Evolutionary conservation across 2,797 vertebrate species (phyloP).

Genomic region (Loris lydekkerianus): DNA sequence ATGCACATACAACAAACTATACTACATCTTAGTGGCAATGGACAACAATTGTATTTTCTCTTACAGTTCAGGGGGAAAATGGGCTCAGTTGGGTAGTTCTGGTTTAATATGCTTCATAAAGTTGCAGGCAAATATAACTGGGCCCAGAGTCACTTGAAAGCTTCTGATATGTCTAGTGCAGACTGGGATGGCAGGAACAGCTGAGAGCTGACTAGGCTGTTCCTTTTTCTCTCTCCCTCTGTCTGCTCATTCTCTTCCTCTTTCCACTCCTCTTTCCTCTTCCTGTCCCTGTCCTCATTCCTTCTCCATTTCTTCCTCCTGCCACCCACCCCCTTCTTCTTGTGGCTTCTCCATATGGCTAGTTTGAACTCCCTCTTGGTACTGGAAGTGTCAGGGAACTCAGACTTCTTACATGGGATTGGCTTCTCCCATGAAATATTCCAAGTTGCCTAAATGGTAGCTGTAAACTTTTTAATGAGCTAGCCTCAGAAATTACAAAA

Average conservation of each 20-base stretch:
- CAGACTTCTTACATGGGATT: neutral
- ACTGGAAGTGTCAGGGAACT: neutral
- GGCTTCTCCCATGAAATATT: neutral
- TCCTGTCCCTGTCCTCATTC: no score
- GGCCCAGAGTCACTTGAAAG: neutral
- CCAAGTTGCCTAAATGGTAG: neutral
- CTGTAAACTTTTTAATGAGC: conserved; percentile 5
- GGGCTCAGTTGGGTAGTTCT: neutral
- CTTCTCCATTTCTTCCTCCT: neutral
- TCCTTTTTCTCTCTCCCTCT: neutral
- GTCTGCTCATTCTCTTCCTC: neutral
- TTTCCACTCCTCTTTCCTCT: neutral
- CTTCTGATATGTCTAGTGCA: neutral
- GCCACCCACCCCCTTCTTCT: rapidly evolving
- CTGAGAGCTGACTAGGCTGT: neutral
- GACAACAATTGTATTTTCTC: neutral
- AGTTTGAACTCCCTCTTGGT: neutral
- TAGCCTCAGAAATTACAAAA: neutral
- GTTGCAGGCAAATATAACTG: neutral
- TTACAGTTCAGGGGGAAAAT: neutral
- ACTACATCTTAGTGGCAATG: neutral
- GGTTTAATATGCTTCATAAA: neutral
- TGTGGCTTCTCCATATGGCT: neutral
- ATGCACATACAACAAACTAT: neutral
- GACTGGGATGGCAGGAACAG: neutral